A percentile compares a stretch with the other conserved stretches of the same genome.
These are phyloP conservation scores for Bibio marci DNA, from an alignment of 2,888 invertebrate species.

Conservation along the genomic window DNA sequence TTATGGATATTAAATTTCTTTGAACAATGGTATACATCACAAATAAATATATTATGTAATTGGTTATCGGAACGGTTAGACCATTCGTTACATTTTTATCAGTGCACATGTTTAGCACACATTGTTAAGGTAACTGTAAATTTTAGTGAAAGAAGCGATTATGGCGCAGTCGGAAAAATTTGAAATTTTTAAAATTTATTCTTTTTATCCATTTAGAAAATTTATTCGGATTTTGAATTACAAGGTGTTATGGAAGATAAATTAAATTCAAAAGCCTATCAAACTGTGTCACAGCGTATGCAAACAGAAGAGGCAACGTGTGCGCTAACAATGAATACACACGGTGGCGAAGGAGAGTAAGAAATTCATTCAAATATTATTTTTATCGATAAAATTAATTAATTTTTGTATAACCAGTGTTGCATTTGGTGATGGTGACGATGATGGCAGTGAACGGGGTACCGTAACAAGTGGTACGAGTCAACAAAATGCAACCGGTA, in stretches of 20 bases:
- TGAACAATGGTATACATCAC: slow-evolving; percentile 88
- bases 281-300: slow-evolving; percentile 82
- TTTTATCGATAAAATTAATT: background rate
- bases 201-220: slow-evolving; percentile 53
- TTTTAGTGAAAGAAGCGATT: no score
- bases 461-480: slow-evolving; percentile 11
- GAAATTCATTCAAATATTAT: slow-evolving; percentile 14
- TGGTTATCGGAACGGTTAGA: slow-evolving; percentile 89
- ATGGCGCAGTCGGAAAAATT: no score
- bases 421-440: slow-evolving; percentile 5
- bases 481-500: slow-evolving; percentile 10
- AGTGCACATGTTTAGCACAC: slow-evolving; percentile 92
- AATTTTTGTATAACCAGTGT: background rate
- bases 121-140: slow-evolving; percentile 66
- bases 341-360: slow-evolving; percentile 47
- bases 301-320: slow-evolving; percentile 94
- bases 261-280: slow-evolving; percentile 88
- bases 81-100: slow-evolving; percentile 88
- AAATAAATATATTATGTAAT: slow-evolving; percentile 81
- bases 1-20: slow-evolving; percentile 45
- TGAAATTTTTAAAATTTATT: slow-evolving; percentile 13
- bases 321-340: slow-evolving; percentile 67
- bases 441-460: background rate
- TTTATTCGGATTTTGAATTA: slow-evolving; percentile 96
- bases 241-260: slow-evolving; percentile 98